Evolutionary conservation across 2,113 vertebrate genomes (phyloP).

Genomic region (Anolis carolinensis): DNA sequence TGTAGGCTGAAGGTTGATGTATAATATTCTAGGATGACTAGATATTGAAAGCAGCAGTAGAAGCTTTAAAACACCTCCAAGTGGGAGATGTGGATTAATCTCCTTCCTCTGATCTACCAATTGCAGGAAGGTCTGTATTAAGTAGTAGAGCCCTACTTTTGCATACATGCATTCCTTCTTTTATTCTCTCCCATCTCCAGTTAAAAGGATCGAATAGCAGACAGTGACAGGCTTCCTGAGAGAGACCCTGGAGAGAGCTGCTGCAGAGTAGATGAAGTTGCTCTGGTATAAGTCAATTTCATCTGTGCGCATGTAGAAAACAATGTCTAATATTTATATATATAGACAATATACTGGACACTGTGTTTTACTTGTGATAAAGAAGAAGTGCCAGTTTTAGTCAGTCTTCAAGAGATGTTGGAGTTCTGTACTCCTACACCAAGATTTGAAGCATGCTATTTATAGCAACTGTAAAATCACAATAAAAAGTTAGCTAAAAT

Average conservation of each 20-base stretch:
- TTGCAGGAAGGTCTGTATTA: background rate
- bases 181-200: background rate
- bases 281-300: background rate
- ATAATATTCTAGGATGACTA: background rate
- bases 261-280: background rate
- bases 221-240: background rate
- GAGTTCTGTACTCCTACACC: constrained; percentile 46
- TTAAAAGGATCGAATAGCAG: background rate
- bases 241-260: background rate
- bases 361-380: accelerated
- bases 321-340: background rate
- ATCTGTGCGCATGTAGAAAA: accelerated
- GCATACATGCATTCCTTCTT: background rate
- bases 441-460: constrained; percentile 60
- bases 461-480: constrained; percentile 55
- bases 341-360: accelerated
- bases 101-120: background rate
- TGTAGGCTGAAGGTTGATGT: constrained; percentile 22
- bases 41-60: background rate
- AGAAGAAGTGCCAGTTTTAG: accelerated
- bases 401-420: constrained; percentile 15
- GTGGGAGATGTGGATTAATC: background rate
- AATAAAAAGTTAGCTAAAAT: constrained; percentile 53
- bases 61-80: constrained; percentile 1
- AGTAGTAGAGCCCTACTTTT: background rate